Base-by-base conservation (phyloP, 2,888 invertebrate genomes). In the Apantesis nais region DNA sequence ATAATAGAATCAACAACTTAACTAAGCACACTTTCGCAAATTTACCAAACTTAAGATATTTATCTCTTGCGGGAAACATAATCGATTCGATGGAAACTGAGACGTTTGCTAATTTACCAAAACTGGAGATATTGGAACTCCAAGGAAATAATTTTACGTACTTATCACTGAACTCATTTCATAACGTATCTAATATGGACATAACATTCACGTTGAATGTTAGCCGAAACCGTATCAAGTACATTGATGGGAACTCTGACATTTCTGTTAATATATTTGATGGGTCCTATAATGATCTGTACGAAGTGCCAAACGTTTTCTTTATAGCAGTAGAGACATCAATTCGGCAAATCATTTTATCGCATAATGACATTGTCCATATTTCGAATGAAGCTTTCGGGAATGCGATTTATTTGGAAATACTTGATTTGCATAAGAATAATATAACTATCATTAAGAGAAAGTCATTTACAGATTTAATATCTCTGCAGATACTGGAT, bases 21-120 rank as follows among this genome's bases (percentile, higher is more conserved):
- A 96, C 97, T 83, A 96, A 96, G 78, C 96, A 96, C 85, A 96
- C 97, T 75, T 98, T 99, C 88, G 95, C 96, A 82, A 97, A 97
- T 91, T 96, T 98, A 88, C 96, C 97, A 52, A 97, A 96, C 89
- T 96, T 99, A 80, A 96, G 97, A 82, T 98, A 97, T 86, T 95
- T 99, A 83, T 97, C 98, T 89, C 94, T 99, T 81, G 97, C 98
- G 68, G 97, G 97, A 86, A 99, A 99, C 93, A 95, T 96, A 82
- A 96, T 99, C 83, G 95, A 95, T 76, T 96, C 96, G 78, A 96
- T 99, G 82, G 97, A 97, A 73, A 96, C 96, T 62, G 96, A 96
- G 68, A 97, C 98, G 11, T 97, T 99, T 86, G 95, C 96, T 70
- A 97, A 97, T 86, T 94, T 98, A 83, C 97, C 97, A 34, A 97